Base-by-base conservation (phyloP, 2,888 invertebrate genomes). In the Cyclophora albipunctata region DNA sequence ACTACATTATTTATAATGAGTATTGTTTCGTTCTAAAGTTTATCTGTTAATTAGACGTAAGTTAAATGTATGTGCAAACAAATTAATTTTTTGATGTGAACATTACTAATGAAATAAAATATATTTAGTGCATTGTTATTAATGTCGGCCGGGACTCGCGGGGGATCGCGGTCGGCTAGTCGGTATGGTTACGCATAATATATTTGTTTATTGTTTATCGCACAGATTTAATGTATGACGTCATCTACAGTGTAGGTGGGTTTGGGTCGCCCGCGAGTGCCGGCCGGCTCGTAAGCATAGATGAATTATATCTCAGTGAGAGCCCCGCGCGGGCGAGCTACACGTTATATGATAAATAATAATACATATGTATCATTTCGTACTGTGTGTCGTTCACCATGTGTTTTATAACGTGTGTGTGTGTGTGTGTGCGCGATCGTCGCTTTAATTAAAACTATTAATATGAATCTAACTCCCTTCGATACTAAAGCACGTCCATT, bases 71-170 rank as follows among this genome's bases (percentile, higher is more conserved):
- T 66, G 72, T 73, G 72, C 63, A 60, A 62, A 37, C 2, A 54
- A 65, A 69, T 68, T 69, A 63, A 75, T 77, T 76, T 20, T 77
- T 75, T 67, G 71, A 74, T 75, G 80, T 78, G 73, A 59, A 66
- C 66, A 64, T 62, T 74, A 75, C 73, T 77, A 76, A 75, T 71
- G 63, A 50, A 66, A 62, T 64, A 55, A 44, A 63, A 59, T 65
- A 65, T 43, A 49, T 52, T 51, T 57, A 60, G 60, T 52, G 49
- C 53, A 57, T 58, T 57, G 54, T 56, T 51, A 52, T 48, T 37
- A 5, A 37, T 37, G 4, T 4, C 37, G 2, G 37, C 37, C 4
- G 37, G 37, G 37, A 37, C 37, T 40, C 54, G 42, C 52, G 55
- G 37, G 37, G 37, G 5, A 4, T 40, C 54, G 42, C 52, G 55